Conservation (phyloP, 2,888 invertebrate genomes). For the Parochlus steinenii region DNA sequence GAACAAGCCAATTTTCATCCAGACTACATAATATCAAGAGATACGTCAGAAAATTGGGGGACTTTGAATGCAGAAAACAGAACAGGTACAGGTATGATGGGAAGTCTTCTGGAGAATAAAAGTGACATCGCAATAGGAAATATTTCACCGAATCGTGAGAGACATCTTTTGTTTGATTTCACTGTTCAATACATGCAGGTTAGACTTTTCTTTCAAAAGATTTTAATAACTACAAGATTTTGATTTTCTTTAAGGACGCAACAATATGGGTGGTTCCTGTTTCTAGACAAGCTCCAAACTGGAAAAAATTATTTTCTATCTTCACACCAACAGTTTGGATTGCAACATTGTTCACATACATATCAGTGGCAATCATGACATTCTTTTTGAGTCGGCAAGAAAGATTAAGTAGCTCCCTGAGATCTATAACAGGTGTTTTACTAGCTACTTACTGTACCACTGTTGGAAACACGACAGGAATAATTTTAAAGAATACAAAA, state of each 20-base stretch:
- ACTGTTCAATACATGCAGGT: constrained; percentile 9
- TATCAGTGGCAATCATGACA: constrained; percentile 3
- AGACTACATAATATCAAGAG: neutral
- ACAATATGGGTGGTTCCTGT: constrained; percentile 10
- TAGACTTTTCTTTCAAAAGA: neutral
- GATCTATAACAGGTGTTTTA: too few species aligned
- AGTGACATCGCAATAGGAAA: constrained; percentile 8
- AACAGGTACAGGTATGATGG: constrained; percentile 7
- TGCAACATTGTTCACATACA: constrained; percentile 1
- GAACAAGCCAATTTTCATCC: constrained; percentile 2
- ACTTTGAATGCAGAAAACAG: neutral
- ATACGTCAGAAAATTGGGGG: constrained; percentile 9
- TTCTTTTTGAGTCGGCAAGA: too few species aligned
- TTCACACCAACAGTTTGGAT: constrained; percentile 7
- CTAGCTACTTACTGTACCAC: too few species aligned
- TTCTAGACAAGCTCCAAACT: constrained; percentile 2
- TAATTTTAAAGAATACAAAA: too few species aligned
- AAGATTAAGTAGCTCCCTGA: too few species aligned
- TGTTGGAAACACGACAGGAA: too few species aligned
- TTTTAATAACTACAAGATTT: too few species aligned
- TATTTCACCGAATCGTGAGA: neutral
- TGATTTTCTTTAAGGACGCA: constrained; percentile 1
- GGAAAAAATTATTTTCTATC: constrained; percentile 7
- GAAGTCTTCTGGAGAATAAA: neutral
- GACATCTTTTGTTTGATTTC: constrained; percentile 9